Conservation (phyloP, 1,140 invertebrate genomes). For the Tetranychus cinnabarinus region DNA sequence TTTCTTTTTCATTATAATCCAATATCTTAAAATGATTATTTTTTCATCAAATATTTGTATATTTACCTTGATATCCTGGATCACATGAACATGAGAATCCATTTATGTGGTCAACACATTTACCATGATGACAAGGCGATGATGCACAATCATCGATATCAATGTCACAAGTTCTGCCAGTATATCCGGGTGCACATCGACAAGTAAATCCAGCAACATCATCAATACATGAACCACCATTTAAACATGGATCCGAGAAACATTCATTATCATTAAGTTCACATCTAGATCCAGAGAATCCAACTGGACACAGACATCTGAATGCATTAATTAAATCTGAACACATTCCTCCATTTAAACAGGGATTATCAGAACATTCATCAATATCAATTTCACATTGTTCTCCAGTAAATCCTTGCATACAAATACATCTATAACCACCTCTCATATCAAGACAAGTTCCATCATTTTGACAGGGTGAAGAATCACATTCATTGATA, state of each 20-base stretch:
- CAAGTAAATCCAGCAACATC: conserved; percentile 28
- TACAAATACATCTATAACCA: conserved; percentile 42
- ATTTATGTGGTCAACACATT: conserved; percentile 30
- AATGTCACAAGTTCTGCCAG: conserved; percentile 72
- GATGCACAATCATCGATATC: conserved; percentile 41
- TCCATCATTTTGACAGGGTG: conserved; percentile 76
- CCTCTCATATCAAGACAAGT: conserved; percentile 70
- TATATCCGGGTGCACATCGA: conserved; percentile 46
- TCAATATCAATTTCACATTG: conserved; percentile 32
- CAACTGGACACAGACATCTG: conserved; percentile 40
- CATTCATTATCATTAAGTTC: conserved; percentile 62
- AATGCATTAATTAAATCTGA: conserved; percentile 64
- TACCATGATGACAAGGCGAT: conserved; percentile 39
- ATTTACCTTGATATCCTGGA: conserved; percentile 34
- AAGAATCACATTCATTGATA: conserved; percentile 74
- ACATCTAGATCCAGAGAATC: conserved; percentile 36
- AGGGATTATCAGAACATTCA: conserved; percentile 63
- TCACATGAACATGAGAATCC: conserved; percentile 35
- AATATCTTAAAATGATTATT: too few species aligned
- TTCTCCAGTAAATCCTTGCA: conserved; percentile 5
- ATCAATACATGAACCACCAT: conserved; percentile 46
- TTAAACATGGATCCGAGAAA: conserved; percentile 49
- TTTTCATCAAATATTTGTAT: too few species aligned
- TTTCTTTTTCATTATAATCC: too few species aligned
- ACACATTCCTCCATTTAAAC: conserved; percentile 70